Conservation (phyloP, 2,113 vertebrate genomes). For the Rhinopomastus cyanomelas region DNA sequence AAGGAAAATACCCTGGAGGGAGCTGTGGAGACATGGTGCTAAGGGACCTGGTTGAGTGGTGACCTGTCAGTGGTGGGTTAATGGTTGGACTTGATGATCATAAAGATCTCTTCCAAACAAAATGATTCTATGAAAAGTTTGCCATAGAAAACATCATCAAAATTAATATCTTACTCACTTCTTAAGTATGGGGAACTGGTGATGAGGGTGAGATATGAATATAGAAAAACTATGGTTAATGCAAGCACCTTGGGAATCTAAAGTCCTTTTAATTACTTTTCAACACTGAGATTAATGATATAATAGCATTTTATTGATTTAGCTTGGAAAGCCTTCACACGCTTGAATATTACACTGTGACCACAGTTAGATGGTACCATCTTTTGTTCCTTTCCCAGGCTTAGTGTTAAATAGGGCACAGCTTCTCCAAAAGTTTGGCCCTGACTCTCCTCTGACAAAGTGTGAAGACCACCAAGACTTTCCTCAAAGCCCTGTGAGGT, state of each 20-base stretch:
- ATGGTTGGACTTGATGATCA: too few relatives aligned
- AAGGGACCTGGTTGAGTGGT: too few relatives aligned
- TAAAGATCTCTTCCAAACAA: too few relatives aligned
- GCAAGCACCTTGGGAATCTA: not conserved
- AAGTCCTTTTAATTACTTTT: not conserved
- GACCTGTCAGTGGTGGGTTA: too few relatives aligned
- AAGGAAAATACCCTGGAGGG: not conserved
- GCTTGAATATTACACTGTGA: not conserved
- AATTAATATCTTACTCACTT: not conserved
- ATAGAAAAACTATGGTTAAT: not conserved
- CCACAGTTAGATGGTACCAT: not conserved
- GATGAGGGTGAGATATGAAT: not conserved
- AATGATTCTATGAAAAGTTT: not conserved
- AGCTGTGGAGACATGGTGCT: too few relatives aligned
- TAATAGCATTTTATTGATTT: not conserved
- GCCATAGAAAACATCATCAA: not conserved
- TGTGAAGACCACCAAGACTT: slow-evolving; percentile 1
- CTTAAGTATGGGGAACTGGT: not conserved
- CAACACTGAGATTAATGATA: not conserved
- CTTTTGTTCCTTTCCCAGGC: not conserved
- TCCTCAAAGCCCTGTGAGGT: not conserved
- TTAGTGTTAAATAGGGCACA: not conserved
- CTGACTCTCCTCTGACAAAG: not conserved
- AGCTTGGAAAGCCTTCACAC: not conserved
- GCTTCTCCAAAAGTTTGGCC: not conserved